Base-by-base conservation (phyloP, 2,113 vertebrate species). In the Sclerurus mexicanus region DNA sequence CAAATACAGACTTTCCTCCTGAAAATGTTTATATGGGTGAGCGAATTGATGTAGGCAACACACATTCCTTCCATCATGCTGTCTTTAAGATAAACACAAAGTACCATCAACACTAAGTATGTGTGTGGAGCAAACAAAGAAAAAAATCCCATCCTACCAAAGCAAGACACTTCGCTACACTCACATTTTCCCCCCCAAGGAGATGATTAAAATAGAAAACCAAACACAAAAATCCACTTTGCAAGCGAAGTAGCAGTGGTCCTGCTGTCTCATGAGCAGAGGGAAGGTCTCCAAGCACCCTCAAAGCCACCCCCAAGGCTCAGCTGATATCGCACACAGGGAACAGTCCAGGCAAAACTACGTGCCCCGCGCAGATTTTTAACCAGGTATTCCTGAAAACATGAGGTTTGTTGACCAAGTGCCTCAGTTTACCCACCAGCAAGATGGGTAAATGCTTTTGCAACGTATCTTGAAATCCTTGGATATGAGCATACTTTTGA, bases 31-130 rank as follows among this genome's bases (percentile, higher is more conserved):
- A 95, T 89, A 95, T 6, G 95, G 83, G 83, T 88, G 90, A 95
- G 90, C 2, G 4, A 94, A 88, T 11, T 68, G 88, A 95, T 95
- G 88, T 82, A 90, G 88, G 93, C 96, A 96, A 94, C 89, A 95
- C 94, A 78, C 96, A 97, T 95, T 97, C 93, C 95, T 96, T 96
- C 95, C 95, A 93, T 95, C 94, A 89, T 64, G 91, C 91, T 96
- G 94, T 82, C 94, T 87, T 93, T 87, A 96, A 95, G 89, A 97
- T 95, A 97, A 97, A 97, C 91, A 96, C 87, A 30, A 85, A 96
- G 95, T 73, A 95, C 96, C 93, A 96, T 96, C 96, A 95, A 96
- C 95, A 95, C 89, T n/a, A 85, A 91, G 83, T 25, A 86, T 50
- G 87, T 20, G 13, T 42, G 81, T 76, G 87, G 84, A 97, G 94